Evolutionary conservation across 2,797 vertebrate species (phyloP), one percentile per base, ranked within the genome.

Genomic region (Sebastes vulpes): DNA sequence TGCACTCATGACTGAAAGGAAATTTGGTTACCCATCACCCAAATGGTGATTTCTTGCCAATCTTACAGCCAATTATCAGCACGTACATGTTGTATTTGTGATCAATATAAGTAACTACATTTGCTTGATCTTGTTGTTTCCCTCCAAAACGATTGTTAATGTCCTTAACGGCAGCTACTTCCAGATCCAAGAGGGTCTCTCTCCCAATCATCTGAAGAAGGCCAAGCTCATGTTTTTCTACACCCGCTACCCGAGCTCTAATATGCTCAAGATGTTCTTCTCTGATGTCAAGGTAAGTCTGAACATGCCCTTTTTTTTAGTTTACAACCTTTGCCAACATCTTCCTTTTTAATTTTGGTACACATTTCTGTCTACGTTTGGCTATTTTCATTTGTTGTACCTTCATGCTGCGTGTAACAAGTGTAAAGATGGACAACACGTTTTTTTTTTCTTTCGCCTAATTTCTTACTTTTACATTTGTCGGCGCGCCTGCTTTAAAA

Each of bases 221-320:
- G 98, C 98, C 92, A 99, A 99, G 94, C 97, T 99, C 85, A 99
- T 99, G 98, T 99, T 99, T 96, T 99, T 99, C 96, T 99, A 99
- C 93, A 98, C 97, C 79, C 97, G 98, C 87, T 99, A 99, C 91
- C 98, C 98, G 67, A 99, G 98, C 95, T 99, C 98, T 83, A 99
- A 99, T 91, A 99, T 99, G 98, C 97, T 99, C 90, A 99, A 99
- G 96, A 99, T 98, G 89, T 99, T 96, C 96, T 99, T 99, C 96
- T 98, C 98, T 26, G 98, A 99, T 28, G 98, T 99, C 75, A 99
- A 99, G 98, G 98, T 99, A 96, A 97, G 98, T 81, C 25, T 6
- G 66, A 82, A 50, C 58, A 48, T 28, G 8, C 1, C 82, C 67
- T 16, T 72, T n/a, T 56, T 70, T 71, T 14, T 10, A 5, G 38